Evolutionary conservation across 2,888 invertebrate genomes (phyloP).

Genomic region (Agrochola circellaris): DNA sequence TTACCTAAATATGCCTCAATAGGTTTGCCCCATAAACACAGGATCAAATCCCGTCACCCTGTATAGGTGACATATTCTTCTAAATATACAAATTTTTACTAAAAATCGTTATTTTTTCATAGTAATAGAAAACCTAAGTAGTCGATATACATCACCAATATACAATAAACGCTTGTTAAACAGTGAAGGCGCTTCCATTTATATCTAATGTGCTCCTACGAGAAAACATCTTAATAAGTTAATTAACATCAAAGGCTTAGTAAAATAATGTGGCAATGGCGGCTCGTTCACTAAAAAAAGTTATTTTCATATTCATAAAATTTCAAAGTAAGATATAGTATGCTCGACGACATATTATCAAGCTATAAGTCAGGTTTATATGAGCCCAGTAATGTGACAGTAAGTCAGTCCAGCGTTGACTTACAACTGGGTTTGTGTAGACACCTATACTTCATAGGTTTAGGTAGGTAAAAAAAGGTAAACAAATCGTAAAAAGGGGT

Average conservation of each 20-base stretch:
- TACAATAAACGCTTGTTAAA: slow-evolving; percentile 50
- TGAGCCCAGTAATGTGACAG: no score
- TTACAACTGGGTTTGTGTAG: no score
- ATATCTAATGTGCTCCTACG: slow-evolving; percentile 63
- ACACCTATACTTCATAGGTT: no score
- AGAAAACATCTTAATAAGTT: slow-evolving; percentile 65
- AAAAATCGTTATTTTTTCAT: not conserved
- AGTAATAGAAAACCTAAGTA: slow-evolving; percentile 44
- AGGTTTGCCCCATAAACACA: not conserved
- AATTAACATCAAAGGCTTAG: slow-evolving; percentile 60
- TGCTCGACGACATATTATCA: not conserved
- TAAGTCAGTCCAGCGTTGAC: no score
- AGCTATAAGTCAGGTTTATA: no score
- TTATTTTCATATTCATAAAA: not conserved
- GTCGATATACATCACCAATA: slow-evolving; percentile 45
- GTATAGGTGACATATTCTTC: not conserved
- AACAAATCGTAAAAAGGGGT: no score
- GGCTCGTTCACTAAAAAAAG: slow-evolving; percentile 47
- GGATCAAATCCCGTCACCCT: not conserved
- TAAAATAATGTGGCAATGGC: slow-evolving; percentile 49
- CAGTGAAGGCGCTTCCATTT: slow-evolving; percentile 61
- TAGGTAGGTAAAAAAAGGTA: no score
- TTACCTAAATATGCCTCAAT: not conserved
- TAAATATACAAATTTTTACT: slow-evolving; percentile 28
- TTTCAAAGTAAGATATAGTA: not conserved